A percentile compares a stretch with the other conserved stretches of the same genome.
phyloP scores from a whole-genome alignment of 2,797 vertebrate genomes.

The Scarus forsteni region DNA sequence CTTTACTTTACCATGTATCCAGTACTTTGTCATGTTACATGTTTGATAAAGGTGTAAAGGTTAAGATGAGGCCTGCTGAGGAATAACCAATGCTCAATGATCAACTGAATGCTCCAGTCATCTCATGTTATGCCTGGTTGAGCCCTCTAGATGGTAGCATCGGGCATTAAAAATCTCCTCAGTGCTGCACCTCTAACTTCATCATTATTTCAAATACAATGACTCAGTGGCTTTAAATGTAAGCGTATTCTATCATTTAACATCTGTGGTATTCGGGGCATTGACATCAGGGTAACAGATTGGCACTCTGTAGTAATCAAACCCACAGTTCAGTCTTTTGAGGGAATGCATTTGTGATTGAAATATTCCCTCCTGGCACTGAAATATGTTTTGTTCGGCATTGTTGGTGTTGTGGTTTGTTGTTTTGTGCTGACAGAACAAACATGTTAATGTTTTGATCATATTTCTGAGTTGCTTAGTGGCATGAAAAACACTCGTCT shows the following conservation, averaged over 20 bases:
- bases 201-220: background rate
- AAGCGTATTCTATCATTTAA: background rate
- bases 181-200: background rate
- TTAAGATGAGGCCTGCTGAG: background rate
- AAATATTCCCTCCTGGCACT: too few relatives aligned
- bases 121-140: constrained; percentile 28
- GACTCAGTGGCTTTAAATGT: background rate
- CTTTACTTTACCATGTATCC: background rate
- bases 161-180: background rate
- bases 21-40: background rate
- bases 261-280: background rate
- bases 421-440: background rate
- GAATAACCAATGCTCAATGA: background rate
- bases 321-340: too few relatives aligned
- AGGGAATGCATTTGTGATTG: too few relatives aligned
- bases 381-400: background rate
- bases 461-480: constrained; percentile 64
- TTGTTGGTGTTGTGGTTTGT: background rate
- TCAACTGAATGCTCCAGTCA: background rate
- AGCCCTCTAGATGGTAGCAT: constrained; percentile 72
- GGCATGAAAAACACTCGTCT: constrained; percentile 33
- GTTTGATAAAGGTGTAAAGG: background rate
- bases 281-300: background rate
- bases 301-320: too few relatives aligned
- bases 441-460: background rate